These are phyloP conservation scores for Drosophila pegasa DNA, from an alignment of 2,888 invertebrate species.

Conservation along the genomic window DNA sequence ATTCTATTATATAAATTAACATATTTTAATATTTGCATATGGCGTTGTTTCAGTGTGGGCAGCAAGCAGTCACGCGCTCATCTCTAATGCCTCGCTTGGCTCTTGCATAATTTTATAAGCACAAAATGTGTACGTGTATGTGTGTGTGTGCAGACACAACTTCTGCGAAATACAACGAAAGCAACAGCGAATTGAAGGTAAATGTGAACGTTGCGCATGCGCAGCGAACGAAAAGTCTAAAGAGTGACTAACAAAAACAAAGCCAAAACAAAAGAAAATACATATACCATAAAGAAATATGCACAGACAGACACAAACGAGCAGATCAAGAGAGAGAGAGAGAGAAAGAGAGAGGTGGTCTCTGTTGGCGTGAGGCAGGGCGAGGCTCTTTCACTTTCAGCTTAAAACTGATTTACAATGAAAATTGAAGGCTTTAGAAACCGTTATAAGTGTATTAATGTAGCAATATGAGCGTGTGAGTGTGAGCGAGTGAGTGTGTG, in stretches of 20 bases:
- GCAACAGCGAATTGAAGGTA: slow-evolving; percentile 57
- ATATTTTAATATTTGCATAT: neutral
- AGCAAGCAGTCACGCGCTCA: neutral
- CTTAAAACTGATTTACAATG: slow-evolving; percentile 20
- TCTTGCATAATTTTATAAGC: slow-evolving; percentile 53
- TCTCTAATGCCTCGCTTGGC: slow-evolving; percentile 18
- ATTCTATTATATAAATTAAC: neutral
- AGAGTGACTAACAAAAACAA: slow-evolving; percentile 12
- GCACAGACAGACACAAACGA: slow-evolving; percentile 12
- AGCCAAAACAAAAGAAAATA: slow-evolving; percentile 1
- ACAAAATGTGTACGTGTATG: neutral
- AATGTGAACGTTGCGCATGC: slow-evolving; percentile 64
- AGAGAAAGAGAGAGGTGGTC: neutral
- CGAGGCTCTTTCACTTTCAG: slow-evolving; percentile 53
- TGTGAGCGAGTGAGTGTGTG: neutral
- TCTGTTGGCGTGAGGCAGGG: neutral
- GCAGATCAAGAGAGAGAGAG: neutral
- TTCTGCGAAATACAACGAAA: slow-evolving; percentile 32
- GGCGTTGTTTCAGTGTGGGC: neutral
- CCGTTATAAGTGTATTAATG: slow-evolving; percentile 2
- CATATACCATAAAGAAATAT: slow-evolving; percentile 11
- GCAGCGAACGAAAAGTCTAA: slow-evolving; percentile 40
- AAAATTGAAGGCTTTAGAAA: slow-evolving; percentile 18
- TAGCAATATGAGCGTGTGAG: neutral
- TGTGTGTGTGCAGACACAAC: neutral